Conservation (phyloP, 2,888 invertebrate genomes). For the Tenthredo livida region DNA sequence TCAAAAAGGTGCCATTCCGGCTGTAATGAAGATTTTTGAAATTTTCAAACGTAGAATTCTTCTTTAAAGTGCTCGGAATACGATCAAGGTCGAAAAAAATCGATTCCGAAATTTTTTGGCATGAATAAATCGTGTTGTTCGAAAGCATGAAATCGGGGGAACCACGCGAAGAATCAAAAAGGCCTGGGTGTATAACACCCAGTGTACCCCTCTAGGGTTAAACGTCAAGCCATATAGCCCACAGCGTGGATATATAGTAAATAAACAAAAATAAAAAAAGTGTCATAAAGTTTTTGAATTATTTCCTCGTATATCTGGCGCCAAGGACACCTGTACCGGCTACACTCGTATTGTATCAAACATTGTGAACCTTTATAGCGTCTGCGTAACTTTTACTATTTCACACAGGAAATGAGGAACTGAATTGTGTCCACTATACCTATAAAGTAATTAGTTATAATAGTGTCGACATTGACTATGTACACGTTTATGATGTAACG, state of each 20-base stretch:
- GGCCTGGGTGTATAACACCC: too few relatives aligned
- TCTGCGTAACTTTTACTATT: neutral
- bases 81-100: too few relatives aligned
- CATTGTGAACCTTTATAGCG: neutral
- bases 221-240: neutral
- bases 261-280: neutral
- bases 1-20: too few relatives aligned
- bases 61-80: too few relatives aligned
- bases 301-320: neutral
- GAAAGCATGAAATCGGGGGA: too few relatives aligned
- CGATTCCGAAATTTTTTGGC: too few relatives aligned
- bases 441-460: neutral
- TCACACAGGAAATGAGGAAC: slow-evolving; percentile 5
- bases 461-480: neutral
- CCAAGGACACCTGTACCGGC: neutral
- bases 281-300: neutral
- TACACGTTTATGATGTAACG: neutral
- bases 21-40: too few relatives aligned
- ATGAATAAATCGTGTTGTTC: too few relatives aligned
- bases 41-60: too few relatives aligned
- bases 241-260: too few relatives aligned
- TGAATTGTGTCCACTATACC: neutral
- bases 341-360: neutral
- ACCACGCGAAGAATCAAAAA: too few relatives aligned
- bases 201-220: too few relatives aligned